Percentiles rank a stretch among this genome's conserved stretches.
phyloP scores from a whole-genome alignment of 2,797 vertebrate genomes.

The Enteromius radiatus region DNA sequence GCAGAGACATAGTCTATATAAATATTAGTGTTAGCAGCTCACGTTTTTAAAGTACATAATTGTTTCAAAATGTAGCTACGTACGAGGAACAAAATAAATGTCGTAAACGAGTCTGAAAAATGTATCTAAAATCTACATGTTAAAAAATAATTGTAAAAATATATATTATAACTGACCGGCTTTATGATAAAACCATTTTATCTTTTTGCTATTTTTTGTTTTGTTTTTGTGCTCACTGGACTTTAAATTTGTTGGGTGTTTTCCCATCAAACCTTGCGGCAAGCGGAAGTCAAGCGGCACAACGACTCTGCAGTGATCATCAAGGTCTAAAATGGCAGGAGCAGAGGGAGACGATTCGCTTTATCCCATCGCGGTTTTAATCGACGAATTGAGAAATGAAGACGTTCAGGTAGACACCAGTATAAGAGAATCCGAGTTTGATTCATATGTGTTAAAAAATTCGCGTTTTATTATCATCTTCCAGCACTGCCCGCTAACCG shows the following conservation, averaged over 20 bases:
- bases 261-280: not conserved
- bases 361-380: slow-evolving; percentile 87
- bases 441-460: not conserved
- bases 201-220: not conserved
- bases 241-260: slow-evolving; percentile 48
- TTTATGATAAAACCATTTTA: not conserved
- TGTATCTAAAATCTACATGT: not conserved
- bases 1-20: not conserved
- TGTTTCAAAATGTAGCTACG: not conserved
- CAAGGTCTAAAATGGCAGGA: slow-evolving; percentile 84
- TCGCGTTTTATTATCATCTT: not conserved
- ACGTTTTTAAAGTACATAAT: not conserved
- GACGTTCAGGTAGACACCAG: slow-evolving; percentile 81
- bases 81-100: not conserved
- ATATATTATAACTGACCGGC: not conserved
- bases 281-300: slow-evolving; percentile 47
- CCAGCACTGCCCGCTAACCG: not conserved
- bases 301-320: slow-evolving; percentile 53
- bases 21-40: not conserved
- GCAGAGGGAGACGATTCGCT: slow-evolving; percentile 88
- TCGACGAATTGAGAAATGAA: slow-evolving; percentile 87
- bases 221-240: not conserved
- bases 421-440: not conserved
- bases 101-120: not conserved
- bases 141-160: not conserved